phyloP scores from a whole-genome alignment of 2,113 vertebrate genomes.

The Colossoma macropomum region DNA sequence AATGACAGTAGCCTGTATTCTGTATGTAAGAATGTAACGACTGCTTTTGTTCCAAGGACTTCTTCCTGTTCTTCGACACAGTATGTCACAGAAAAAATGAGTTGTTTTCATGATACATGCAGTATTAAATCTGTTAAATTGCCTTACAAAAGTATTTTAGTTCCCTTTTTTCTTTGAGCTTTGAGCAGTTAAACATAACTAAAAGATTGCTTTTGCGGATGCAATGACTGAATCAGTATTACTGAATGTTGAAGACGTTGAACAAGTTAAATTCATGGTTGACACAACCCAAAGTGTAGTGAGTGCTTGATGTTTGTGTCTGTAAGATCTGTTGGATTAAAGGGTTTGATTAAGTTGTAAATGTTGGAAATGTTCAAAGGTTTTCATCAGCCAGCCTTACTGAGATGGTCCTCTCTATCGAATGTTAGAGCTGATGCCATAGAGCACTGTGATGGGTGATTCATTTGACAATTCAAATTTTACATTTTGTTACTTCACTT shows the following conservation, averaged over 20 bases:
- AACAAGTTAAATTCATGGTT: background rate
- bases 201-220: background rate
- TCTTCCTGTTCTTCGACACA: background rate
- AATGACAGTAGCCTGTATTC: constrained; percentile 21
- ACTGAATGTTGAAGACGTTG: background rate
- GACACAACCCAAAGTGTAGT: background rate
- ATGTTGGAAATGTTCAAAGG: background rate
- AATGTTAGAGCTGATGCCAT: constrained; percentile 19
- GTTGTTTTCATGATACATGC: background rate
- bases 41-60: background rate
- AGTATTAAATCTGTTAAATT: constrained; percentile 24
- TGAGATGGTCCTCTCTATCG: background rate
- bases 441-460: constrained; percentile 56
- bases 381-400: background rate
- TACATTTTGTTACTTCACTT: constrained; percentile 38
- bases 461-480: constrained; percentile 1
- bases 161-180: background rate
- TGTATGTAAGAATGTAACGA: background rate
- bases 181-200: background rate
- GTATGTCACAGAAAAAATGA: background rate
- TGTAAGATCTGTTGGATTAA: constrained; percentile 8
- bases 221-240: background rate
- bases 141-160: constrained; percentile 4
- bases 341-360: background rate
- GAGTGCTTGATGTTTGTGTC: background rate